Evolutionary conservation across 2,113 vertebrate genomes (phyloP).

Genomic region (Scopus umbretta): DNA sequence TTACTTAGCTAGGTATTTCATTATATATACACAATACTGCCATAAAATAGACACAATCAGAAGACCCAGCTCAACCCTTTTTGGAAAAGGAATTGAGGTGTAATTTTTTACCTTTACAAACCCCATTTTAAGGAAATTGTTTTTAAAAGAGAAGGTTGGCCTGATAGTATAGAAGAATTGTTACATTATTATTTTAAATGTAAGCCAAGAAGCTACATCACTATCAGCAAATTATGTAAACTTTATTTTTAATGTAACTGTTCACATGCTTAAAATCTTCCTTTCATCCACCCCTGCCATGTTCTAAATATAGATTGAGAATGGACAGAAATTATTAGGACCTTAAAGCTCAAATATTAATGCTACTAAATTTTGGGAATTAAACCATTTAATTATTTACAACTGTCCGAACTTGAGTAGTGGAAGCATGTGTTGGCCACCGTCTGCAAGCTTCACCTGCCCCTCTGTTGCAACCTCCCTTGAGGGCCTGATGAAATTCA

Average conservation of each 20-base stretch:
- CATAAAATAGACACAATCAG: not conserved
- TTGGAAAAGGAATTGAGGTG: not conserved
- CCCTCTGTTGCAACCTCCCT: not conserved
- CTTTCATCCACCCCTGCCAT: not conserved
- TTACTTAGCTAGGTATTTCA: not conserved
- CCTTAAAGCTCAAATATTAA: not conserved
- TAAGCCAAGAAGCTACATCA: not conserved
- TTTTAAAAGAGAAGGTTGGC: not conserved
- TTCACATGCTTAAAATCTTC: not conserved
- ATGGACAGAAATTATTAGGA: not conserved
- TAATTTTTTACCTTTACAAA: not conserved
- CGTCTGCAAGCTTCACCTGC: too few relatives aligned
- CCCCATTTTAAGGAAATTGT: not conserved
- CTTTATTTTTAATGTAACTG: not conserved
- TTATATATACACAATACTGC: not conserved
- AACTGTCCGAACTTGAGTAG: not conserved
- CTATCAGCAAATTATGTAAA: not conserved
- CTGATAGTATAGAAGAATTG: not conserved
- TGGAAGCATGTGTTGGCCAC: not conserved
- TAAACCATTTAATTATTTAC: not conserved
- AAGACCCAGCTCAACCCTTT: not conserved
- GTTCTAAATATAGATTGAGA: not conserved
- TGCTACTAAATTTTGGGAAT: not conserved
- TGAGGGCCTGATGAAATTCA: not conserved
- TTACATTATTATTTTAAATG: not conserved